Evolutionary conservation across 2,797 vertebrate genomes (phyloP).

Genomic region (Pipistrellus kuhlii): DNA sequence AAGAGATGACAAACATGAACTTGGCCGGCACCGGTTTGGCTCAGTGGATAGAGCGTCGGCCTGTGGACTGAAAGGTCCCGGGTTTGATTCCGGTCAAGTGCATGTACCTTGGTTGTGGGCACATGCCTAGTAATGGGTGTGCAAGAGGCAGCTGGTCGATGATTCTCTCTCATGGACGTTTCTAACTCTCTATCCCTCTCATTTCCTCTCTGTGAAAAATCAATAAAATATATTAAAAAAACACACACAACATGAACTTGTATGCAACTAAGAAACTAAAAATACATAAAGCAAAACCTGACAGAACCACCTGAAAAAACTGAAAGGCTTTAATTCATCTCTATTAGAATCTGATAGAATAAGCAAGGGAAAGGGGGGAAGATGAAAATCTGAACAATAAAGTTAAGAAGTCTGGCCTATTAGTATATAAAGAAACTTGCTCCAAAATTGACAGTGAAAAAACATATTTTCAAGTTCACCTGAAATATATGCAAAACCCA

Average conservation of each 20-base stretch:
- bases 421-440: neutral
- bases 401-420: neutral
- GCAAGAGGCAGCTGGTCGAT: too few species aligned
- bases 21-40: too few species aligned
- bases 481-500: neutral
- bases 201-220: too few species aligned
- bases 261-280: neutral
- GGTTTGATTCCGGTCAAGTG: too few species aligned
- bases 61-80: too few species aligned
- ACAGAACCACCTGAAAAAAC: neutral
- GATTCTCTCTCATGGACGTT: too few species aligned
- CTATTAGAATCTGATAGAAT: neutral
- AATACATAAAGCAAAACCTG: too few species aligned
- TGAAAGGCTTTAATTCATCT: neutral
- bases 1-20: neutral
- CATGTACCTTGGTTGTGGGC: too few species aligned
- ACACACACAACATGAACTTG: neutral
- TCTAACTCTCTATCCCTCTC: too few species aligned
- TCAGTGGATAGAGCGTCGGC: too few species aligned
- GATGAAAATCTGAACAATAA: neutral
- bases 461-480: neutral
- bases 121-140: too few species aligned
- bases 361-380: neutral
- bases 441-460: neutral
- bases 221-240: too few species aligned